These are phyloP conservation scores for Calyptommatus sinebrachiatus DNA, from an alignment of 2,113 vertebrate genomes.

Conservation along the genomic window DNA sequence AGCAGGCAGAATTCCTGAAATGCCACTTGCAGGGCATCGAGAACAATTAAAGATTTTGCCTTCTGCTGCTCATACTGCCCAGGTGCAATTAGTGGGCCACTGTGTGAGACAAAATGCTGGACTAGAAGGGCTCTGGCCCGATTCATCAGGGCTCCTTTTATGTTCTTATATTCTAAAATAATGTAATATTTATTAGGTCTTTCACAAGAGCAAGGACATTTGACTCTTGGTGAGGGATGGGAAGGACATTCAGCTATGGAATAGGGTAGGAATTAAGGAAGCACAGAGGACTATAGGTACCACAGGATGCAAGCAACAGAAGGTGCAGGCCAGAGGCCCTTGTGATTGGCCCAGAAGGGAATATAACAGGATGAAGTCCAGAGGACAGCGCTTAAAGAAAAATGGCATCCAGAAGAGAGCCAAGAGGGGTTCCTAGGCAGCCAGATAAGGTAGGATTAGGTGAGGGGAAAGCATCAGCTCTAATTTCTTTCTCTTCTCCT, in stretches of 20 bases:
- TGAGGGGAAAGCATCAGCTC: neutral
- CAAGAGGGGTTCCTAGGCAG: slow-evolving; percentile 57
- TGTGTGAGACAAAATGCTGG: too few relatives aligned
- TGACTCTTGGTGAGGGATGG: too few relatives aligned
- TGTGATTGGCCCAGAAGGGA: slow-evolving; percentile 15
- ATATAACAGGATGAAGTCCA: slow-evolving; percentile 15
- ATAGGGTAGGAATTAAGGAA: neutral
- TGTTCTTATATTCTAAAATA: too few relatives aligned
- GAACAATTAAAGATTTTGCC: too few relatives aligned
- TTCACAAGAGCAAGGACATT: neutral
- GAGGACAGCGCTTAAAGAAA: slow-evolving; percentile 51
- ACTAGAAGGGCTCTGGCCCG: too few relatives aligned
- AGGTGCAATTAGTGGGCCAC: too few relatives aligned
- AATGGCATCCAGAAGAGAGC: slow-evolving; percentile 37
- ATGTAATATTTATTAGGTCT: neutral
- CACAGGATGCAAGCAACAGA: neutral
- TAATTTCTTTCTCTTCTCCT: neutral
- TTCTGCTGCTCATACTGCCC: too few relatives aligned
- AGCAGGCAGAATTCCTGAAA: too few relatives aligned
- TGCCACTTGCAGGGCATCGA: too few relatives aligned
- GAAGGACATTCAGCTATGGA: neutral
- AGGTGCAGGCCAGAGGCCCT: neutral
- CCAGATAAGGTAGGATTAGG: slow-evolving; percentile 60
- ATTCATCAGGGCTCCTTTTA: too few relatives aligned
- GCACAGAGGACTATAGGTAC: neutral